Base-by-base conservation (phyloP, 2,797 vertebrate species). In the Calcarius lapponicus region DNA sequence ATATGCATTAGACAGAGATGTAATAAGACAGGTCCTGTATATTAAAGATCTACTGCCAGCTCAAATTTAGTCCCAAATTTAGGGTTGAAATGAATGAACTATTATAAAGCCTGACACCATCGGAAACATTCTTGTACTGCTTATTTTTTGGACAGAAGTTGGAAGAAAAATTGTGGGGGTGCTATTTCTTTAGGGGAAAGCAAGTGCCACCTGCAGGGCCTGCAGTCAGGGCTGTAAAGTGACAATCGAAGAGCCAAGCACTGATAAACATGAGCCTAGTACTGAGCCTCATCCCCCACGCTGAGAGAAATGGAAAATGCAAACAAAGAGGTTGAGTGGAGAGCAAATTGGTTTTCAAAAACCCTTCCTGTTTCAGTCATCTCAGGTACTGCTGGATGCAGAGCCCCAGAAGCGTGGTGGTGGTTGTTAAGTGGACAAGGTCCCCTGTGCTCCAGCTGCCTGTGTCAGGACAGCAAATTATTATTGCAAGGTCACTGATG, bases 1-100 rank as follows among this genome's bases (percentile, higher is more conserved):
- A 93, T 95, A 96, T 89, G 78, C 93, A 96, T 96, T 94, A 95
- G 91, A 94, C 17, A 0, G 92, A 92, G 87, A 90, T 93, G 91
- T 92, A 96, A 95, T 95, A 96, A 96, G 94, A 96, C 93, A 96
- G 93, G 81, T 86, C 76, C 86, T 93, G 94, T 95, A 92, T 95
- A 95, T 95, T 96, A 96, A 95, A 95, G 70, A 95, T 93, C 89
- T 92, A 76, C 94, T 94, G 95, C 94, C 90, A 94, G 60, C 86
- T 96, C 80, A 90, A 95, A 96, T 96, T 96, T 34, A 87, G 78
- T 65, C 88, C 79, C 72, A 91, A 95, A 95, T 95, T 96, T 96
- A 87, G 69, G 80, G 50, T 56, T 96, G 96, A 95, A 92, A 95
- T 90, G 94, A 95, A 95, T 53, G 86, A 96, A 90, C 90, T 87